phyloP scores from a whole-genome alignment of 1,140 invertebrate species.

The Propsilocerus akamusi region DNA sequence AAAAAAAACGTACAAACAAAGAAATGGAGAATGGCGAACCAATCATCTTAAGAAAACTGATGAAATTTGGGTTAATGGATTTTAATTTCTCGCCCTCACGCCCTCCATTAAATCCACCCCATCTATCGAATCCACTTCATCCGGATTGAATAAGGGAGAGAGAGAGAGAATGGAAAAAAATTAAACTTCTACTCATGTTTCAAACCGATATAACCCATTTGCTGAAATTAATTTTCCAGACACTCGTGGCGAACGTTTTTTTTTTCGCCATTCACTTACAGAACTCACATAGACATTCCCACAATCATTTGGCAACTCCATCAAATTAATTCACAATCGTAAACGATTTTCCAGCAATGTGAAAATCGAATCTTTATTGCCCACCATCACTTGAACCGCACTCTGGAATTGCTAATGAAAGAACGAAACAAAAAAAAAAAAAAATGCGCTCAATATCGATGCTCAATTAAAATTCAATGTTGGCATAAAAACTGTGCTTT shows the following conservation, averaged over 20 bases:
- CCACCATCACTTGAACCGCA: too few relatives aligned
- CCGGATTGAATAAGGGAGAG: too few relatives aligned
- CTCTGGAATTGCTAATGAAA: constrained; percentile 1
- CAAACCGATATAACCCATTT: too few relatives aligned
- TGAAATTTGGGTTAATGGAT: background rate
- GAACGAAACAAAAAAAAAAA: background rate
- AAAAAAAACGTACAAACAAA: too few relatives aligned
- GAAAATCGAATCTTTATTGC: constrained; percentile 1
- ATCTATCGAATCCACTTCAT: too few relatives aligned
- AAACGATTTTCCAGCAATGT: background rate
- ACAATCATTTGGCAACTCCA: background rate
- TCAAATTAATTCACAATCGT: constrained; percentile 3
- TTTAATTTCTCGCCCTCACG: background rate
- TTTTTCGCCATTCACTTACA: background rate
- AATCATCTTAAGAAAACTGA: too few relatives aligned
- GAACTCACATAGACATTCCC: background rate
- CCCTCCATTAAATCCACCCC: background rate
- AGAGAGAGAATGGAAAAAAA: too few relatives aligned
- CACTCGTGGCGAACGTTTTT: background rate
- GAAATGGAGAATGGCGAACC: too few relatives aligned
- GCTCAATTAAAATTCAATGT: constrained; percentile 2
- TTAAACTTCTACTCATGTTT: too few relatives aligned
- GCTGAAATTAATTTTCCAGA: too few relatives aligned
- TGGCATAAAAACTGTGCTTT: background rate
- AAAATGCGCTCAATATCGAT: background rate